A percentile compares a stretch with the other conserved stretches of the same genome.
These are phyloP conservation scores for Dendroctonus ponderosae DNA, from an alignment of 1,140 invertebrate genomes.

Conservation along the genomic window DNA sequence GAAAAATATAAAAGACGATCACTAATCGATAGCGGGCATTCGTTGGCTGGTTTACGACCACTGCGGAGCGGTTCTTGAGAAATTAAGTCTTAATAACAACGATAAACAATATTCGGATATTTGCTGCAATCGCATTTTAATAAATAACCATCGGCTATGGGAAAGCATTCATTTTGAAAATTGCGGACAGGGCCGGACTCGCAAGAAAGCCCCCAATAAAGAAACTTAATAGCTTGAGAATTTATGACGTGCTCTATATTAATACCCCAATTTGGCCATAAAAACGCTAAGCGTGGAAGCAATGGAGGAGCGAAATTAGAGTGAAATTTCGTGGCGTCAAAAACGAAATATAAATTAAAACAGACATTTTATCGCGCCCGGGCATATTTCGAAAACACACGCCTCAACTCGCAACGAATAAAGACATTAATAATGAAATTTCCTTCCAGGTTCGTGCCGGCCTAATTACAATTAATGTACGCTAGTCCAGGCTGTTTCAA, in stretches of 20 bases:
- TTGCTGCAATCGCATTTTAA: conserved; percentile 11
- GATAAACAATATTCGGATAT: conserved; percentile 25
- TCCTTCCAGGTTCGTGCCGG: conserved; percentile 28
- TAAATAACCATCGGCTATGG: conserved; percentile 16
- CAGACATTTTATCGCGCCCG: conserved; percentile 11
- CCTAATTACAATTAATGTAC: conserved; percentile 25
- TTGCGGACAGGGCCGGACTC: conserved; percentile 11
- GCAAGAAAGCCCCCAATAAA: too few relatives aligned
- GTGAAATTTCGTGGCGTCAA: neutral
- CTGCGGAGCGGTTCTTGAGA: conserved; percentile 2
- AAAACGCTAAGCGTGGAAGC: too few relatives aligned
- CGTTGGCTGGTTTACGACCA: conserved; percentile 5
- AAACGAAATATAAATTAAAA: conserved; percentile 24
- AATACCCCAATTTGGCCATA: too few relatives aligned
- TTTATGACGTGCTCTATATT: too few relatives aligned
- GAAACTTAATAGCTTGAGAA: too few relatives aligned
- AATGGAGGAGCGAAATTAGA: too few relatives aligned
- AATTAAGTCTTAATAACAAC: conserved; percentile 23
- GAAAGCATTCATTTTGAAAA: conserved; percentile 21
- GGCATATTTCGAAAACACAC: conserved; percentile 19
- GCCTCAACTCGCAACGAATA: conserved; percentile 18
- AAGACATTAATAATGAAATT: conserved; percentile 29
- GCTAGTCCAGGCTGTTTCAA: conserved; percentile 23
- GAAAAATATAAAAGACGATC: conserved; percentile 4
- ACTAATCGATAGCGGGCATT: conserved; percentile 1